Evolutionary conservation across 1,140 invertebrate species (phyloP), one percentile per base, ranked within the genome.

Genomic region (Arctopsyche grandis): DNA sequence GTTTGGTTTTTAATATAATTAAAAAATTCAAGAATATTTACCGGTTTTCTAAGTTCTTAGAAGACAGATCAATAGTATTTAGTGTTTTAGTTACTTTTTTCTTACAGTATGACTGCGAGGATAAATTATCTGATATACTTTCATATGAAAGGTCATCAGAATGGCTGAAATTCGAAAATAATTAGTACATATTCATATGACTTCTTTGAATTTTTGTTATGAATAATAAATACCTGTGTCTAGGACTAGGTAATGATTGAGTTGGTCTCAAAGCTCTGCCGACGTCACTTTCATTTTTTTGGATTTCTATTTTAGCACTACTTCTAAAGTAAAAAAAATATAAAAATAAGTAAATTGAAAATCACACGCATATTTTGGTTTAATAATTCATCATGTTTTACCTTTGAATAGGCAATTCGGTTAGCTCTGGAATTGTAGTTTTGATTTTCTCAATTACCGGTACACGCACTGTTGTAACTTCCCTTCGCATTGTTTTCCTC

Each of bases 51-150:
- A 69, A 63, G 38, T 84, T 84, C 75, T 85, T 86, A n/a, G 84
- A 56, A 3, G 87, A 84, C 70, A 86, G 80, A 70, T 89, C 89
- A 46, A 85, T 85, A 21, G 88, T 88, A 75, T 89, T 88, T 77
- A 88, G 88, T 5, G 87, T 86, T 84, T 90, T 90, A 0, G 85
- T 88, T 7, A 91, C 83, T 85, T 91, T 91, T 38, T 89, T 88
- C 81, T 91, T 91, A 9, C 87, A 86, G 79, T 89, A 89, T 0
- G 86, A 87, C 26, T 85, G 86, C 5, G 86, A 83, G 7, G 84
- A 79, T 19, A 84, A 83, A 70, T 79, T 85, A 71, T 91, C 89
- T 21, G 86, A 82, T 56, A 84, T 75, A 19, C 83, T 86, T 70
- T 91, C 90, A 58, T 86, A 85, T 82, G 89, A 89, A 4, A 84